Evolutionary conservation across 2,113 vertebrate genomes (phyloP), one percentile per base, ranked within the genome.

Genomic region (Actinemys pallida): DNA sequence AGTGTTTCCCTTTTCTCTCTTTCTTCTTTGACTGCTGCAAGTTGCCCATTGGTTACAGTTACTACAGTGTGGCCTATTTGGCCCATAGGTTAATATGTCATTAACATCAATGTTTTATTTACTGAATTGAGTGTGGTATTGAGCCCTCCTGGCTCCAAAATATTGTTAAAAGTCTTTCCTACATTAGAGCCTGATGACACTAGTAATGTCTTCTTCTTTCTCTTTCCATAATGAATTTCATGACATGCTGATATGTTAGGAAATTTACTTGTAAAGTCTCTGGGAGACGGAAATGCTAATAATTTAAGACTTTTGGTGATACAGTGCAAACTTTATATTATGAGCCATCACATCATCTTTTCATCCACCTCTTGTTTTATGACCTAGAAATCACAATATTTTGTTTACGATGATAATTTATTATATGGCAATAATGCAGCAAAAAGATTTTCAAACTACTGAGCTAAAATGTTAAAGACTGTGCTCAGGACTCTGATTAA

Each of bases 401-500:
- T 95, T 96, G 88, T 97, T 98, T 98, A 96, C 83, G 75, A 75
- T 92, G 90, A 78, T 91, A 94, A 91, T 97, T 97, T 96, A 93
- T 96, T 96, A 57, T 84, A 59, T 89, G 57, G 65, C 53, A 94
- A 90, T 84, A 97, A 91, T 89, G 90, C 82, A 93, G 81, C 57
- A 94, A 96, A 96, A 97, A 87, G 76, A 94, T 96, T 97, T 97
- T 97, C 91, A 96, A 95, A 92, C 97, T 95, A 94, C 80, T 95
- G 83, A 91, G 94, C 85, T 94, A 95, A 97, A 96, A 95, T 92
- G 84, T 88, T 89, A 35, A 95, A 93, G 90, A 94, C 81, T 93
- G 76, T 93, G 83, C 69, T 59, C 76, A 56, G 54, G n/a, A 93
- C 50, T 93, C 7, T 2, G 86, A 62, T 86, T 95, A 83, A 96